Conservation (phyloP, 2,888 invertebrate species). For the Pyrochroa serraticornis region DNA sequence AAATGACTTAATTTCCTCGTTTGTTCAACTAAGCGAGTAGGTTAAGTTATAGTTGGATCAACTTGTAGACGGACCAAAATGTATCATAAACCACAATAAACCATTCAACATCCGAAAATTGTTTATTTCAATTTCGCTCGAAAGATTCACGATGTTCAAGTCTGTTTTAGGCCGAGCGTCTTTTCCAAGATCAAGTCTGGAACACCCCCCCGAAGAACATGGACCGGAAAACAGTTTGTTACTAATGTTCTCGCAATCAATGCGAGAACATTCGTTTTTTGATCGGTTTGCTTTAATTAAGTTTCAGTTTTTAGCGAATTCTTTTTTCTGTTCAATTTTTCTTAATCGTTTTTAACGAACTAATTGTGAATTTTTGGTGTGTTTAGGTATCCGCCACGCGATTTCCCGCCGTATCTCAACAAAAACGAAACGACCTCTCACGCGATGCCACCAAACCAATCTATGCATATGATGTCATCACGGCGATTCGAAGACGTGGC, state of each 20-base stretch:
- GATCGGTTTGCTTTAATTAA: background rate
- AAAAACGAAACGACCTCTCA: slow-evolving; percentile 32
- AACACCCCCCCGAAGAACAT: background rate
- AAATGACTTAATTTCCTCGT: too few relatives aligned
- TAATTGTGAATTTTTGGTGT: slow-evolving; percentile 35
- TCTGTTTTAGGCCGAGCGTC: slow-evolving; percentile 28
- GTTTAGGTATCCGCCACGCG: slow-evolving; percentile 50
- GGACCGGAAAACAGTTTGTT: background rate
- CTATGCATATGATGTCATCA: slow-evolving; percentile 39
- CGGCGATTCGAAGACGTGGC: slow-evolving; percentile 62
- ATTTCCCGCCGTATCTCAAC: slow-evolving; percentile 36
- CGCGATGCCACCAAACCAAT: slow-evolving; percentile 37
- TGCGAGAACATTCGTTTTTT: too few relatives aligned
- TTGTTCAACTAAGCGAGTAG: too few relatives aligned
- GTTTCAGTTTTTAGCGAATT: background rate
- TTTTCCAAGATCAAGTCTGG: background rate
- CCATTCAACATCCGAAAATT: slow-evolving; percentile 17
- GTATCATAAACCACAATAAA: slow-evolving; percentile 27
- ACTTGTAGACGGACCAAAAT: slow-evolving; percentile 1
- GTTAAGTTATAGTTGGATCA: slow-evolving; percentile 19
- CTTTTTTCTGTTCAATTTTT: background rate
- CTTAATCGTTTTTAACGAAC: slow-evolving; percentile 3
- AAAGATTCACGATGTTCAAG: slow-evolving; percentile 14
- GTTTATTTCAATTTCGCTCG: slow-evolving; percentile 19
- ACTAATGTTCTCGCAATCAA: background rate